Percentiles rank a stretch among this genome's conserved stretches.
These are phyloP conservation scores for Australoheros facetus DNA, from an alignment of 2,797 vertebrate species.

Conservation along the genomic window DNA sequence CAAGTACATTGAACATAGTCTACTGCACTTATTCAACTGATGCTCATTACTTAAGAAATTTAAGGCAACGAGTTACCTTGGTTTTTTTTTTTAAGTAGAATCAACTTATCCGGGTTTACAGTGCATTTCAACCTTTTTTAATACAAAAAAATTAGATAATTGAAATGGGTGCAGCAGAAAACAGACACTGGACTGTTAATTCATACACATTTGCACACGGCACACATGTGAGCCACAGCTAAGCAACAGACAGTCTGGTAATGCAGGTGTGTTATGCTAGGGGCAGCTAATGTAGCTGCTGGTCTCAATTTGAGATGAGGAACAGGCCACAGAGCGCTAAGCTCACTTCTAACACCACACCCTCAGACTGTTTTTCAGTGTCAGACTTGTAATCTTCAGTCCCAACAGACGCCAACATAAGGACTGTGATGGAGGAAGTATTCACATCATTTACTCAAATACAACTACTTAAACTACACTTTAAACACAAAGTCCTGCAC, in stretches of 20 bases:
- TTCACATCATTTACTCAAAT: neutral
- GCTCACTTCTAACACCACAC: neutral
- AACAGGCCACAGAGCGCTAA: neutral
- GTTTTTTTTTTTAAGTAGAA: too few relatives aligned
- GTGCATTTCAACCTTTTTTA: neutral
- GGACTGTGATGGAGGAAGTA: neutral
- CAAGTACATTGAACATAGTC: too few relatives aligned
- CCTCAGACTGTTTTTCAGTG: neutral
- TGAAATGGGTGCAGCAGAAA: neutral
- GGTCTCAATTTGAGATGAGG: neutral
- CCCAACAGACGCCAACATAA: neutral
- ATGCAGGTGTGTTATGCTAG: neutral
- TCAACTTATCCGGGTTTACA: too few relatives aligned
- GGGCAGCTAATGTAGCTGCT: neutral
- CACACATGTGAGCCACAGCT: neutral
- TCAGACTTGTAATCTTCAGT: conserved; percentile 1
- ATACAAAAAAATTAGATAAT: neutral
- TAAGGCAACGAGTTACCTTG: too few relatives aligned
- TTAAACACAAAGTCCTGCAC: neutral
- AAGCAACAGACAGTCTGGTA: neutral
- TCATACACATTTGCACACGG: neutral
- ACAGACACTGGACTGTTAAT: neutral
- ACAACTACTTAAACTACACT: neutral
- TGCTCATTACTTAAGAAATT: too few relatives aligned
- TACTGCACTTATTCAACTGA: too few relatives aligned